Conservation (phyloP, 2,797 vertebrate species). For the Pangasius djambal region DNA sequence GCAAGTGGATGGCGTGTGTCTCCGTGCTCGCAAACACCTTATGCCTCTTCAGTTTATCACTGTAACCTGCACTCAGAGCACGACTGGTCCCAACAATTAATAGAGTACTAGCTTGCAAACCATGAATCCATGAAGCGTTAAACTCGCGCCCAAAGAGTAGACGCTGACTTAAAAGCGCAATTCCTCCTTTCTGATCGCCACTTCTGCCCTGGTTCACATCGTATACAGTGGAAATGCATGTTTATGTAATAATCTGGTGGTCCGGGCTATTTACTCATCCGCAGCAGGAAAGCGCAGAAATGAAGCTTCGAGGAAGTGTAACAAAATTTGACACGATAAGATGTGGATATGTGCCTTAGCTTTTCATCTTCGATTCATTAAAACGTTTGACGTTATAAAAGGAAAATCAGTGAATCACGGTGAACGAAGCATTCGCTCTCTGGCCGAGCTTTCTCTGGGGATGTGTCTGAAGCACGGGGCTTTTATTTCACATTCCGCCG, state of each 20-base stretch:
- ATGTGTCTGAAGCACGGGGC: neutral
- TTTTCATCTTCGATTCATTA: neutral
- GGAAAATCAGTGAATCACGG: neutral
- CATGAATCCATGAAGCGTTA: neutral
- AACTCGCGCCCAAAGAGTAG: neutral
- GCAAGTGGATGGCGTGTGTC: neutral
- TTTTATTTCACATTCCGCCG: neutral
- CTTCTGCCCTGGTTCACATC: too few relatives aligned
- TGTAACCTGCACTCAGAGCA: neutral
- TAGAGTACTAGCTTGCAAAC: neutral
- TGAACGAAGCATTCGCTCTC: neutral
- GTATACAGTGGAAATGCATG: neutral
- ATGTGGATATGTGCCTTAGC: neutral
- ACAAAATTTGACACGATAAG: neutral
- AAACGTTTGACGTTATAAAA: neutral
- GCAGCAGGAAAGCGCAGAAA: neutral
- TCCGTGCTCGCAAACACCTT: neutral
- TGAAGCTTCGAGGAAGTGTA: neutral
- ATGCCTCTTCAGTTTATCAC: neutral
- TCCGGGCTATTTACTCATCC: neutral
- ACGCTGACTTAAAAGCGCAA: neutral
- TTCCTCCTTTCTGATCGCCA: neutral
- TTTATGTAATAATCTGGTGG: neutral
- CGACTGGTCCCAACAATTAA: neutral
- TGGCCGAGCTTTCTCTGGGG: neutral